Evolutionary conservation across 1,140 invertebrate species (phyloP).

Genomic region (Gryon sp.): DNA sequence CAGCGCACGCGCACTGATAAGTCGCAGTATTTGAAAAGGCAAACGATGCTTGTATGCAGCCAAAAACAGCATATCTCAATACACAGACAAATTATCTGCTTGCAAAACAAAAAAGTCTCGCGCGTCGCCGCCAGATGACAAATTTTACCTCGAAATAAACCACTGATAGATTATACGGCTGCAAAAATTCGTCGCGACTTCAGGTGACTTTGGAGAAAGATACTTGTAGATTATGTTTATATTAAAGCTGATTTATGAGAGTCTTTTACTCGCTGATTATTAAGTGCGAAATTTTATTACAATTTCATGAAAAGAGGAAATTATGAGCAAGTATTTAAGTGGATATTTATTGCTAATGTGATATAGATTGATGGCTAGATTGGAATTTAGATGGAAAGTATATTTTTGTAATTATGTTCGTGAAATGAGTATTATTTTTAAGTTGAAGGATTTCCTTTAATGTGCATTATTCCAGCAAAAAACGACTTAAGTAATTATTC

Average conservation of each 20-base stretch:
- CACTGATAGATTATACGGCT: conserved; percentile 26
- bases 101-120: conserved; percentile 15
- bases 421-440: too few relatives aligned
- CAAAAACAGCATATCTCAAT: conserved; percentile 31
- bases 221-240: conserved; percentile 34
- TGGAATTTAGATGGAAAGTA: too few relatives aligned
- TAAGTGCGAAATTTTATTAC: conserved; percentile 35
- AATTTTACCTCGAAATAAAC: conserved; percentile 41
- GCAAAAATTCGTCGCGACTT: conserved; percentile 19
- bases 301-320: conserved; percentile 25
- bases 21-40: too few relatives aligned
- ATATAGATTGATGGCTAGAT: too few relatives aligned
- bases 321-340: conserved; percentile 10
- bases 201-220: conserved; percentile 15
- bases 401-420: too few relatives aligned
- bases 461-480: too few relatives aligned
- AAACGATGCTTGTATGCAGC: conserved; percentile 42
- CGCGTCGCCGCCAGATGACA: conserved; percentile 23
- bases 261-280: conserved; percentile 17
- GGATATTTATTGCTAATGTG: conserved; percentile 12
- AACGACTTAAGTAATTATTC: too few relatives aligned
- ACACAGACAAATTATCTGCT: conserved; percentile 39
- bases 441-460: too few relatives aligned
- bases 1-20: conserved; percentile 58
- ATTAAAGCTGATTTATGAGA: conserved; percentile 41